A percentile compares a stretch with the other conserved stretches of the same genome.
Evolutionary conservation across 2,113 vertebrate genomes (phyloP).

Genomic region (Illadopsis cleaveri): DNA sequence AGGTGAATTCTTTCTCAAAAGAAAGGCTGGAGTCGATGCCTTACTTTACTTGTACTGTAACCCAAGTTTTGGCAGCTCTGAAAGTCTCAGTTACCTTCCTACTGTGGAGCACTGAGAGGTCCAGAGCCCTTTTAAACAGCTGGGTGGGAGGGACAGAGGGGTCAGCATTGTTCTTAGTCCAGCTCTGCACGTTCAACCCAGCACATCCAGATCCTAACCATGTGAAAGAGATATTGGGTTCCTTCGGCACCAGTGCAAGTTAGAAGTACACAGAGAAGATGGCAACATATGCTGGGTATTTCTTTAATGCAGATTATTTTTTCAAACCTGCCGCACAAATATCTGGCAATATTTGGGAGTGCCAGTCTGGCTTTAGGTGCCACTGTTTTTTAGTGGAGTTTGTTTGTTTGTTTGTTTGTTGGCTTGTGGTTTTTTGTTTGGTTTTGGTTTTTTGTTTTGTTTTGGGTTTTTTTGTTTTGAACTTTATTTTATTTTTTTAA

Average conservation of each 20-base stretch:
- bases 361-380: not conserved
- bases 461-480: no score
- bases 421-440: no score
- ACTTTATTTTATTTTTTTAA: no score
- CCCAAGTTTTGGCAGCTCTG: not conserved
- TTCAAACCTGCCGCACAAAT: not conserved
- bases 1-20: not conserved
- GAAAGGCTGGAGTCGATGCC: not conserved
- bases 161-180: not conserved
- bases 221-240: rapidly evolving
- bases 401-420: not conserved
- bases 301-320: not conserved
- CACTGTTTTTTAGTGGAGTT: no score
- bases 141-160: rapidly evolving
- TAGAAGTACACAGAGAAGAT: no score
- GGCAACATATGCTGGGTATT: not conserved
- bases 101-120: not conserved
- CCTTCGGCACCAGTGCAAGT: not conserved
- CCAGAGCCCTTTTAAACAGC: not conserved
- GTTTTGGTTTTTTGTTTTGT: not conserved
- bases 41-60: not conserved
- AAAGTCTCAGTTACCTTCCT: not conserved
- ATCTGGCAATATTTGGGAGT: not conserved
- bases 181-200: not conserved
- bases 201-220: rapidly evolving